Conservation (phyloP, 2,797 vertebrate genomes). For the Melanotaenia trifasciata region DNA sequence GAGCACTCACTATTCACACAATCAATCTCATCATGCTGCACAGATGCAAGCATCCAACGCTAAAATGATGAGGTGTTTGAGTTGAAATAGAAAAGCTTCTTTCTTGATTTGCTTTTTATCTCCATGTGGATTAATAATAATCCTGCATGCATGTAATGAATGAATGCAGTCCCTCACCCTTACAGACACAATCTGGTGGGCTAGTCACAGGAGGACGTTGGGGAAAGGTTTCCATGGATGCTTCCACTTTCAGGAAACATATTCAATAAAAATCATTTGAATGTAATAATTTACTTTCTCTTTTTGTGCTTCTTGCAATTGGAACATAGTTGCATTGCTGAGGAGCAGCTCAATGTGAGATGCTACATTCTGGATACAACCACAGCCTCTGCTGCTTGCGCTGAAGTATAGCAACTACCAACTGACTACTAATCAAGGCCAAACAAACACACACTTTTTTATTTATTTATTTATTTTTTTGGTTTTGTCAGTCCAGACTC, state of each 20-base stretch:
- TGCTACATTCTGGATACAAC: slow-evolving; percentile 16
- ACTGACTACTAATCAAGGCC: slow-evolving; percentile 36
- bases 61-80: slow-evolving; percentile 54
- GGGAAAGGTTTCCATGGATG: slow-evolving; percentile 4
- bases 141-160: slow-evolving; percentile 27
- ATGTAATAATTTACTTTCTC: slow-evolving; percentile 13
- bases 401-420: slow-evolving; percentile 28
- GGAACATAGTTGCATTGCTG: not conserved
- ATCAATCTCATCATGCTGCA: slow-evolving; percentile 66
- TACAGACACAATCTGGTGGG: not conserved
- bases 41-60: slow-evolving; percentile 39
- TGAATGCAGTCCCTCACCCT: slow-evolving; percentile 10
- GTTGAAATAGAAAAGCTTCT: slow-evolving; percentile 55
- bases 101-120: slow-evolving; percentile 38
- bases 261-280: slow-evolving; percentile 33
- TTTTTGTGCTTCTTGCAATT: slow-evolving; percentile 6
- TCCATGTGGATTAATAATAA: slow-evolving; percentile 38
- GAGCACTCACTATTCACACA: slow-evolving; percentile 69
- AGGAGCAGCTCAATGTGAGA: slow-evolving; percentile 2
- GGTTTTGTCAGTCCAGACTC: slow-evolving; percentile 21
- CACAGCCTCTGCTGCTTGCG: slow-evolving; percentile 3
- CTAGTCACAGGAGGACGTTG: not conserved
- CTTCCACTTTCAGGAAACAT: slow-evolving; percentile 2
- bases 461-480: slow-evolving; percentile 13
- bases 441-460: slow-evolving; percentile 18